A percentile compares a stretch with the other conserved stretches of the same genome.
phyloP scores from a whole-genome alignment of 92 coral and sea anemone species.

The Blastomussa wellsi region DNA sequence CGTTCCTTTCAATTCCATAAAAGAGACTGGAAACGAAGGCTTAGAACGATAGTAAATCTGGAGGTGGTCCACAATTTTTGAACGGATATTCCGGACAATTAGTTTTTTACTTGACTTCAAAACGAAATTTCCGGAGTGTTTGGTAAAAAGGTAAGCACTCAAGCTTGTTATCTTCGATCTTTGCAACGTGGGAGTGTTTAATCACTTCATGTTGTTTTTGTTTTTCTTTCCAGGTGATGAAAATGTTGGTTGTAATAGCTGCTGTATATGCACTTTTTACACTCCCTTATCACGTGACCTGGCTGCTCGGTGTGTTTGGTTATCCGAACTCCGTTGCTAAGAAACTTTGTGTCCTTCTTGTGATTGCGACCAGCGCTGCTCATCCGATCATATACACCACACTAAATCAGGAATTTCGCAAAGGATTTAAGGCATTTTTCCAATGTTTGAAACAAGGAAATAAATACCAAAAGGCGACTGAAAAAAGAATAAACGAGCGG shows the following conservation, averaged over 20 bases:
- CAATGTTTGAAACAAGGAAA: background rate
- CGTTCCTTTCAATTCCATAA: no score
- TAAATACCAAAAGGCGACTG: background rate
- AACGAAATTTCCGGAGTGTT: no score
- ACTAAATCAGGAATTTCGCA: constrained; percentile 74
- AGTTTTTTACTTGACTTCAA: no score
- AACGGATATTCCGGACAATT: no score
- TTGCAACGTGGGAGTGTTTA: no score
- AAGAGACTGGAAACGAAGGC: no score
- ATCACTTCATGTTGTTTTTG: background rate
- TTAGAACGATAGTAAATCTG: no score
- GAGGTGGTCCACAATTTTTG: no score
- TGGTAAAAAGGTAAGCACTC: no score
- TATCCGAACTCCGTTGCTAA: constrained; percentile 78
- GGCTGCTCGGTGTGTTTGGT: constrained; percentile 83
- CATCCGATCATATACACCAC: constrained; percentile 93
- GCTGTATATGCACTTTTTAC: constrained; percentile 78
- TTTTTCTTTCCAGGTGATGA: constrained; percentile 60
- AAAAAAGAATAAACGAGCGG: background rate
- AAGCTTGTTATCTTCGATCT: background rate
- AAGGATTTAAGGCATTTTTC: constrained; percentile 55
- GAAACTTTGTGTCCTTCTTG: constrained; percentile 87
- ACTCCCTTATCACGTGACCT: constrained; percentile 89
- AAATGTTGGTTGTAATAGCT: constrained; percentile 78
- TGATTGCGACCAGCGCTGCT: constrained; percentile 84